Evolutionary conservation across 2,888 invertebrate species (phyloP).

Genomic region (Xestia sexstrigata): DNA sequence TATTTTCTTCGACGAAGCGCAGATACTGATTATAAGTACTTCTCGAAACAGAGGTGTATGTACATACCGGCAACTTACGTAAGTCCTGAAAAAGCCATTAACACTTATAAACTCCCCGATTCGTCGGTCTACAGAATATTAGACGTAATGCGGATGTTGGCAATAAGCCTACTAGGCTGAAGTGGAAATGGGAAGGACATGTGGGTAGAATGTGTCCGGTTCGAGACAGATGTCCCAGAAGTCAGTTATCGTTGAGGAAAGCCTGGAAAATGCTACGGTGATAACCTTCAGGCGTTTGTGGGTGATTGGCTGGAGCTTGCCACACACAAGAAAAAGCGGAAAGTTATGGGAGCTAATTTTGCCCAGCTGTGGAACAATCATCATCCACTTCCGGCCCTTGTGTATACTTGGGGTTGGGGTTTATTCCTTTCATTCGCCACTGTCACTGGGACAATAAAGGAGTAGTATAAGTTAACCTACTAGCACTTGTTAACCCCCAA

Average conservation of each 20-base stretch:
- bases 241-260: too few relatives aligned
- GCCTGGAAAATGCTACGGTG: too few relatives aligned
- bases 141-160: too few relatives aligned
- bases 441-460: neutral
- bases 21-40: neutral
- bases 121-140: too few relatives aligned
- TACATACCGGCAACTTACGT: neutral
- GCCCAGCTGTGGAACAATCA: neutral
- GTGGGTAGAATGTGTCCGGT: too few relatives aligned
- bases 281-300: too few relatives aligned
- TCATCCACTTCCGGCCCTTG: neutral
- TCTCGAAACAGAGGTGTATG: neutral
- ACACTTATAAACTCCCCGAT: neutral
- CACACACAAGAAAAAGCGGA: too few relatives aligned
- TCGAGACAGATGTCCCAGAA: too few relatives aligned
- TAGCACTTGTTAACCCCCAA: slow-evolving; percentile 23
- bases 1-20: neutral
- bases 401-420: neutral
- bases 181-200: too few relatives aligned
- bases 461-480: neutral
- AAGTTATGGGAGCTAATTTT: neutral
- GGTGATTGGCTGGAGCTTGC: too few relatives aligned
- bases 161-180: too few relatives aligned
- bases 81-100: neutral
- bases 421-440: neutral